phyloP scores from a whole-genome alignment of 2,888 invertebrate species.

The Terebella lapidaria region DNA sequence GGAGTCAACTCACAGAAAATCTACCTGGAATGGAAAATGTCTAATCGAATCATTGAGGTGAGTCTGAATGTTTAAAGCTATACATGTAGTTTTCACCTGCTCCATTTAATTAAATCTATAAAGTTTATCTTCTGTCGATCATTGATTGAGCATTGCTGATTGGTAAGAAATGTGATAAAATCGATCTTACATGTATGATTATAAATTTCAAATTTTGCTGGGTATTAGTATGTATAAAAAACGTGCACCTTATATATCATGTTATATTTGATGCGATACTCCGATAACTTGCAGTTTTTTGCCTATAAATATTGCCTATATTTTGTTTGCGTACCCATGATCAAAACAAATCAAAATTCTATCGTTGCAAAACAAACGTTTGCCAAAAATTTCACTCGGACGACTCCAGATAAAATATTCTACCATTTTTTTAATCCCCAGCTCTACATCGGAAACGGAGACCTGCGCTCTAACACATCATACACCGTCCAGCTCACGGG shows the following conservation, averaged over 20 bases:
- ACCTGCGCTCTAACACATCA: slow-evolving; percentile 16
- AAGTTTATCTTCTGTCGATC: too few species aligned
- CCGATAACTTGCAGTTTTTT: background rate
- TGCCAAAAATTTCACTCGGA: too few species aligned
- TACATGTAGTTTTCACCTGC: too few species aligned
- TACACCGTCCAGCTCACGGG: slow-evolving; percentile 20
- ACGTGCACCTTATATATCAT: background rate
- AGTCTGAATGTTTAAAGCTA: background rate
- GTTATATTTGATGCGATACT: background rate
- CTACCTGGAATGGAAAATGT: slow-evolving; percentile 28
- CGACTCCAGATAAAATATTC: background rate
- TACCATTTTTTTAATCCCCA: slow-evolving; percentile 4
- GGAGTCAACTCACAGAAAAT: slow-evolving; percentile 22
- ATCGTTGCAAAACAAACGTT: too few species aligned
- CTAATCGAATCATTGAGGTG: slow-evolving; percentile 23
- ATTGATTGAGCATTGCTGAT: too few species aligned
- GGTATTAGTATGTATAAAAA: too few species aligned
- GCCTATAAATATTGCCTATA: background rate
- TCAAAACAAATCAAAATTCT: too few species aligned
- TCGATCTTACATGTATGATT: too few species aligned
- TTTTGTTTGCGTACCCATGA: too few species aligned
- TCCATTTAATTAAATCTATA: too few species aligned
- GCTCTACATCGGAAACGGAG: slow-evolving; percentile 27
- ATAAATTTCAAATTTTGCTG: too few species aligned
- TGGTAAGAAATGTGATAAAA: too few species aligned